phyloP scores from a whole-genome alignment of 2,888 invertebrate species.

The Enchytraeus crypticus region DNA sequence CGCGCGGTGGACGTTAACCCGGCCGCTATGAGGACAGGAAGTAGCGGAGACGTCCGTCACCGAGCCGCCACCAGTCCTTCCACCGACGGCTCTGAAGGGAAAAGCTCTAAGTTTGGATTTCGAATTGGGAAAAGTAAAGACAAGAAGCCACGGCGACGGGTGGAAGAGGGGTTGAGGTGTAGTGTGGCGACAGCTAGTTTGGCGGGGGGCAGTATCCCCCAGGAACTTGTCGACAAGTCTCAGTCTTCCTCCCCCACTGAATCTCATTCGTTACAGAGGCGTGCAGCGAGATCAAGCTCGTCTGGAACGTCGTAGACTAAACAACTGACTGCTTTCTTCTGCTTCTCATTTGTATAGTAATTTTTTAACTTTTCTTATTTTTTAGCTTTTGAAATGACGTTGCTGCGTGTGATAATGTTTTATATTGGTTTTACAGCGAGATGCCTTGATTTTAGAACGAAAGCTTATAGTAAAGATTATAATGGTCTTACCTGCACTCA shows the following conservation, averaged over 20 bases:
- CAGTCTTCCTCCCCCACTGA: neutral
- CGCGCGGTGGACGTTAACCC: neutral
- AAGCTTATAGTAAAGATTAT: too few relatives aligned
- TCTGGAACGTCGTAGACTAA: too few relatives aligned
- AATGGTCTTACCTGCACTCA: too few relatives aligned
- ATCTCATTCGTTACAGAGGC: neutral
- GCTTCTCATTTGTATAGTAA: too few relatives aligned
- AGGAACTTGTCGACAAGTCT: neutral
- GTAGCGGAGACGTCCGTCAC: neutral
- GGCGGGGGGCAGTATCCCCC: neutral
- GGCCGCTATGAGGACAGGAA: neutral
- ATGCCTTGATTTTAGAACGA: too few relatives aligned
- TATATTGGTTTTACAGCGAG: too few relatives aligned
- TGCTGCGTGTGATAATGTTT: too few relatives aligned
- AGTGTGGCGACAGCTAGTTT: neutral
- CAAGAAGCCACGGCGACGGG: neutral
- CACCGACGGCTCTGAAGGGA: neutral
- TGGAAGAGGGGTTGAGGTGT: neutral
- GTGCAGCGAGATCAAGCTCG: too few relatives aligned
- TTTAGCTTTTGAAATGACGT: too few relatives aligned
- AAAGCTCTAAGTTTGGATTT: neutral
- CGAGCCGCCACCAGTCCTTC: neutral
- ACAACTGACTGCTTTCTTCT: too few relatives aligned
- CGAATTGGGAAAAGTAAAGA: neutral
- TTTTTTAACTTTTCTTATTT: too few relatives aligned